These are phyloP conservation scores for Trichogramma evanescens DNA, from an alignment of 2,888 invertebrate species.

Conservation along the genomic window DNA sequence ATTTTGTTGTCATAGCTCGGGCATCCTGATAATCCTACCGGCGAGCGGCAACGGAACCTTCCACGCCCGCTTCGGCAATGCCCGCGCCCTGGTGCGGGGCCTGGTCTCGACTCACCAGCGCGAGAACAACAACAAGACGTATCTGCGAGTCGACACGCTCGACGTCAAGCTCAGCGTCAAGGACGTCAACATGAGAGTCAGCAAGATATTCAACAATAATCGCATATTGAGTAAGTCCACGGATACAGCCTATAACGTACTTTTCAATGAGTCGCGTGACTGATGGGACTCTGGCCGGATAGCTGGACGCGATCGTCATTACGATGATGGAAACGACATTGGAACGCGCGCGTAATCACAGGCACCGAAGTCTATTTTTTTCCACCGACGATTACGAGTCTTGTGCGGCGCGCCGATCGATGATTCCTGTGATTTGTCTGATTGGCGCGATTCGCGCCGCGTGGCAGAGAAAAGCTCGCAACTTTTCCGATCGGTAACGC, in stretches of 20 bases:
- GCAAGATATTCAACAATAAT: constrained; percentile 63
- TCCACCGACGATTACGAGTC: too few species aligned
- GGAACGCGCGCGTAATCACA: too few species aligned
- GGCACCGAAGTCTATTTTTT: too few species aligned
- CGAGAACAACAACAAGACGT: constrained; percentile 46
- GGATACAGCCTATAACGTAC: neutral
- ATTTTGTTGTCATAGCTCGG: constrained; percentile 49
- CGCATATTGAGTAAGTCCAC: constrained; percentile 59
- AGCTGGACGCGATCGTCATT: too few species aligned
- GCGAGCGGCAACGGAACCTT: constrained; percentile 67
- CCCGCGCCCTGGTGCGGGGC: constrained; percentile 56
- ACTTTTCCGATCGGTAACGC: too few species aligned
- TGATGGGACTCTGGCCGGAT: too few species aligned
- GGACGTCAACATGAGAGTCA: constrained; percentile 58
- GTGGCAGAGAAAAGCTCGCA: too few species aligned
- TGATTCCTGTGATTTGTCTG: too few species aligned
- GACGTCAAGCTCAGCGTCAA: constrained; percentile 57
- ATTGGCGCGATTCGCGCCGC: too few species aligned
- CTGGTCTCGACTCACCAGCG: constrained; percentile 49
- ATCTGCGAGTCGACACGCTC: constrained; percentile 58
- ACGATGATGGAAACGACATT: too few species aligned
- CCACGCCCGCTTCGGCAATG: constrained; percentile 58
- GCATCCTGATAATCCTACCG: constrained; percentile 62
- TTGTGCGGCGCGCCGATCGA: too few species aligned
- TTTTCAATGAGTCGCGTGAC: neutral